phyloP scores from a whole-genome alignment of 2,888 invertebrate genomes.

The Syritta pipiens region DNA sequence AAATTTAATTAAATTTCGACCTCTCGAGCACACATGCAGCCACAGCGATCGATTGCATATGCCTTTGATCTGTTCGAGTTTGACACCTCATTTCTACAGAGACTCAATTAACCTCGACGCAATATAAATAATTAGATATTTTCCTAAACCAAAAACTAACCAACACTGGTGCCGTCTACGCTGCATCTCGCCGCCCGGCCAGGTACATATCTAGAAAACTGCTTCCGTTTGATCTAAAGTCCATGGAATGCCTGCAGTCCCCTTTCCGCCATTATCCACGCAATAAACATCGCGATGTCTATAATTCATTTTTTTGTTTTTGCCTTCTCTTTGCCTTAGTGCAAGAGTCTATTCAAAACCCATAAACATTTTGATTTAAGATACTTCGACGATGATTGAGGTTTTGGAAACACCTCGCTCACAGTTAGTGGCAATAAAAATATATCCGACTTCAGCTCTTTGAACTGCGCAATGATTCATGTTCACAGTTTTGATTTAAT shows the following conservation, averaged over 20 bases:
- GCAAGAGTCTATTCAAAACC: too few relatives aligned
- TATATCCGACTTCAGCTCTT: constrained; percentile 5
- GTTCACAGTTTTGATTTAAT: too few relatives aligned
- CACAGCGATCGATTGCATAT: too few relatives aligned
- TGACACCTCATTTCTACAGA: constrained; percentile 63
- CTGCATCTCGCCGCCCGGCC: too few relatives aligned
- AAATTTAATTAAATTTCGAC: too few relatives aligned
- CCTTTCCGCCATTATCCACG: background rate
- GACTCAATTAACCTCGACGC: constrained; percentile 59
- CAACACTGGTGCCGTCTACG: too few relatives aligned
- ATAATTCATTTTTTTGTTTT: constrained; percentile 59
- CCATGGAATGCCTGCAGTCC: background rate
- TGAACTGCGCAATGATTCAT: background rate
- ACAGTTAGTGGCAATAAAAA: constrained; percentile 51
- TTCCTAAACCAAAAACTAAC: too few relatives aligned
- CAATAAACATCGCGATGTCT: constrained; percentile 41
- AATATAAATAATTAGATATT: constrained; percentile 56
- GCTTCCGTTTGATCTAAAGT: constrained; percentile 42
- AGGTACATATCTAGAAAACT: constrained; percentile 25
- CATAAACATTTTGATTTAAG: constrained; percentile 48
- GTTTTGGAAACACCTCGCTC: constrained; percentile 17
- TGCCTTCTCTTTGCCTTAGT: too few relatives aligned
- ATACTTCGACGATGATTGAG: constrained; percentile 27
- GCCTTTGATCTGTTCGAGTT: constrained; percentile 54
- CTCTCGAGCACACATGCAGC: too few relatives aligned